These are phyloP conservation scores for Alfaro cultratus DNA, from an alignment of 2,797 vertebrate genomes.

Conservation along the genomic window DNA sequence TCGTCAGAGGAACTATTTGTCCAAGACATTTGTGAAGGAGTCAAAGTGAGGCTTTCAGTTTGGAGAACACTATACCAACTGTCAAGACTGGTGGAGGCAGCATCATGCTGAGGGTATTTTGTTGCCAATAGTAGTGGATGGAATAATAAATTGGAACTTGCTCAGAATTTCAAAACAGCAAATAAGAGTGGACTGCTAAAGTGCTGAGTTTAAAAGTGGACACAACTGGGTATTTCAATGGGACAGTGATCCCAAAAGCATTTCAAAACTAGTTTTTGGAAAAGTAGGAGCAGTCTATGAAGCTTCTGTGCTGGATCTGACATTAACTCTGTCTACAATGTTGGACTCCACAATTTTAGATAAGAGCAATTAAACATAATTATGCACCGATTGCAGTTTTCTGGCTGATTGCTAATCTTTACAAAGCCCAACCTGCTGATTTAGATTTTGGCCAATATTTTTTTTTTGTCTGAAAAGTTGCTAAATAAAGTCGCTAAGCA, in stretches of 20 bases:
- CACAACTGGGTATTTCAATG: neutral
- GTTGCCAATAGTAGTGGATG: neutral
- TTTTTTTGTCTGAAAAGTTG: neutral
- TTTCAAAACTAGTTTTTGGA: neutral
- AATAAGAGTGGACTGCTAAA: too few relatives aligned
- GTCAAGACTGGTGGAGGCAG: neutral
- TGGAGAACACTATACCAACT: neutral
- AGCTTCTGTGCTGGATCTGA: neutral
- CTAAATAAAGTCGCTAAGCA: neutral
- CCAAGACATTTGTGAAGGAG: neutral
- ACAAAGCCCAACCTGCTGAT: neutral
- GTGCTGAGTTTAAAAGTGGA: neutral
- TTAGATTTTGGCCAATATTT: neutral
- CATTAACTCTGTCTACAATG: neutral
- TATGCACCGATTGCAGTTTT: neutral
- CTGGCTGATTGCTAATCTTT: neutral
- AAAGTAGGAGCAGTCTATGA: neutral
- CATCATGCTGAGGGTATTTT: neutral
- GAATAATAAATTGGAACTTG: neutral
- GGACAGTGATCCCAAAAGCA: neutral
- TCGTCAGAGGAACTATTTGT: neutral
- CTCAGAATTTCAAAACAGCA: neutral
- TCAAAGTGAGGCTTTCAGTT: neutral
- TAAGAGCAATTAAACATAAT: neutral
- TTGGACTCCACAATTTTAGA: neutral